A percentile compares a stretch with the other conserved stretches of the same genome.
Conservation (phyloP, 1,140 invertebrate genomes). For the Manduca sexta region DNA sequence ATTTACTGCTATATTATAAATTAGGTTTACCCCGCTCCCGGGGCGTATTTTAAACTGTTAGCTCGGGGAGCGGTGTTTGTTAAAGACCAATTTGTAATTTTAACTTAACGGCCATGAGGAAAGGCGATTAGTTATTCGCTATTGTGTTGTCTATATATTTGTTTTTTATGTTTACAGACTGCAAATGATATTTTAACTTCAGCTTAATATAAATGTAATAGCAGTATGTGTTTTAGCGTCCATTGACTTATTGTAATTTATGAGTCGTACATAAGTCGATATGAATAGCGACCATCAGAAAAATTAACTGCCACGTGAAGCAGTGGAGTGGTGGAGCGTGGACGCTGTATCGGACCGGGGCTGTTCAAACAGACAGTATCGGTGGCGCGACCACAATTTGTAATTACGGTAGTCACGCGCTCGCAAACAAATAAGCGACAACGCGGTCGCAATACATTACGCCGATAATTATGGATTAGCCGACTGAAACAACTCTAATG, state of each 20-base stretch:
- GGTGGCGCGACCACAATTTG: constrained; percentile 20
- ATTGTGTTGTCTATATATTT: constrained; percentile 8
- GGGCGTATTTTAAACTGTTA: constrained; percentile 27
- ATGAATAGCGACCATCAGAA: not conserved
- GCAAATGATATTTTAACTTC: constrained; percentile 13
- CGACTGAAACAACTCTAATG: constrained; percentile 30
- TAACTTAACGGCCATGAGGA: constrained; percentile 17
- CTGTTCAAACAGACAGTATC: constrained; percentile 18
- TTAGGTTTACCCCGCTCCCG: constrained; percentile 18
- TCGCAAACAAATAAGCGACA: constrained; percentile 28
- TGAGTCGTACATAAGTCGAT: too few species aligned
- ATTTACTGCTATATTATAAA: constrained; percentile 35
- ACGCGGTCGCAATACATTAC: constrained; percentile 26
- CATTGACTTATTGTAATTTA: too few species aligned
- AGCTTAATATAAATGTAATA: not conserved
- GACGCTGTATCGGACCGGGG: too few species aligned
- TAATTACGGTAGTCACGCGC: constrained; percentile 32
- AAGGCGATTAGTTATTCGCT: constrained; percentile 14
- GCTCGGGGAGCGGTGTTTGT: constrained; percentile 17
- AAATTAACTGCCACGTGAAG: not conserved
- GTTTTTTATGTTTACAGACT: constrained; percentile 10
- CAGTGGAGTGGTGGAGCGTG: not conserved
- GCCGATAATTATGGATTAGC: constrained; percentile 49
- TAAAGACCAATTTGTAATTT: constrained; percentile 31
- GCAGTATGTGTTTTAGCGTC: not conserved